Conservation (phyloP, 2,113 vertebrate species). For the Myanophis thanlyinensis region DNA sequence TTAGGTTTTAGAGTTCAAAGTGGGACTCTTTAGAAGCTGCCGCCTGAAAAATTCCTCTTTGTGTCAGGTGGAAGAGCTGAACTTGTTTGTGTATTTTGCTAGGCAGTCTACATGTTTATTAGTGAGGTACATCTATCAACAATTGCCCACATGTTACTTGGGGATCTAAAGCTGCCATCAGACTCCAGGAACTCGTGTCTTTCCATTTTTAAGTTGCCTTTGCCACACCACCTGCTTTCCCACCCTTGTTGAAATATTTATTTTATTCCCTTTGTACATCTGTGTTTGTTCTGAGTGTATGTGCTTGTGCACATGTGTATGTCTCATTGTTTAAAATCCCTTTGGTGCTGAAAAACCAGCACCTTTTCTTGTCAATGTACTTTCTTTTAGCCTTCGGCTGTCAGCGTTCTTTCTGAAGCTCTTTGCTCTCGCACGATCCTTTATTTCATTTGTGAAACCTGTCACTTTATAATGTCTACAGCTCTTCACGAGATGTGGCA, state of each 20-base stretch:
- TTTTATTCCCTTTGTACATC: background rate
- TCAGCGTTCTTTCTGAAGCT: constrained; percentile 36
- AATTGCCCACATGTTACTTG: background rate
- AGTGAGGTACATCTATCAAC: constrained; percentile 31
- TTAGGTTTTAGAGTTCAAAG: constrained; percentile 38
- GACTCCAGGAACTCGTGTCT: background rate
- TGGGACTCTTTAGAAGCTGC: constrained; percentile 34
- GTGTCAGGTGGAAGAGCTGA: constrained; percentile 18
- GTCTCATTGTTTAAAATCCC: background rate
- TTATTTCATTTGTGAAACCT: constrained; percentile 18
- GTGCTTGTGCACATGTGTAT: background rate
- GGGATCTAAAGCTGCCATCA: background rate
- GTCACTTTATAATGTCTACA: constrained; percentile 35
- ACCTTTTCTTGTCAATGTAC: background rate
- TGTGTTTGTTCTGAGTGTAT: background rate
- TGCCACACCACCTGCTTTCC: constrained; percentile 15
- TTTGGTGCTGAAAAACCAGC: background rate
- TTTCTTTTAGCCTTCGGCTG: constrained; percentile 15
- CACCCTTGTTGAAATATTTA: background rate
- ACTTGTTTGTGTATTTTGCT: constrained; percentile 40
- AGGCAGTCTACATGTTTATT: constrained; percentile 35
- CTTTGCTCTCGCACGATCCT: background rate
- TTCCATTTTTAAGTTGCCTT: constrained; percentile 23
- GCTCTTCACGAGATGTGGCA: background rate
- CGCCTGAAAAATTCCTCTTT: constrained; percentile 34